Evolutionary conservation across 2,113 vertebrate genomes (phyloP).

Genomic region (Heterocephalus glaber): DNA sequence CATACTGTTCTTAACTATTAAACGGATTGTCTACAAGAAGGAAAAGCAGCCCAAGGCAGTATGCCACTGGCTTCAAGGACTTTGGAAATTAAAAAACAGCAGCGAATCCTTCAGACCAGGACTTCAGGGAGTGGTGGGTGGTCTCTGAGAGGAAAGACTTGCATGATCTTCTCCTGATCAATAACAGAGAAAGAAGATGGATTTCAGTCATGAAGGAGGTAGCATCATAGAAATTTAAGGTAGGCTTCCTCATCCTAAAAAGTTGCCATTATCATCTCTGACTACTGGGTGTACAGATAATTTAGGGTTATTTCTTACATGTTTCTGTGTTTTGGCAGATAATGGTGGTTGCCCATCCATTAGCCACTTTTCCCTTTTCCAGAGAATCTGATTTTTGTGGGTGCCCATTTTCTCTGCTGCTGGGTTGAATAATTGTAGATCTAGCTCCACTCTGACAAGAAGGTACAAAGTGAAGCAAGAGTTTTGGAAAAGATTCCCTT

Average conservation of each 20-base stretch:
- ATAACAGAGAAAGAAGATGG: conserved; percentile 11
- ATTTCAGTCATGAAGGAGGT: conserved; percentile 39
- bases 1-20: neutral
- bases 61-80: neutral
- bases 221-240: conserved; percentile 50
- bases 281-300: neutral
- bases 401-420: neutral
- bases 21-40: conserved; percentile 21
- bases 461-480: neutral
- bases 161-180: conserved; percentile 56
- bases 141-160: conserved; percentile 40
- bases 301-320: neutral
- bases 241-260: conserved; percentile 3
- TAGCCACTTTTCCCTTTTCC: neutral
- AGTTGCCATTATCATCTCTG: neutral
- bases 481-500: neutral
- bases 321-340: neutral
- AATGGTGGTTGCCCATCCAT: neutral
- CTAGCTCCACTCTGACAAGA: neutral
- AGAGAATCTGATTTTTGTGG: neutral
- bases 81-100: neutral
- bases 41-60: neutral
- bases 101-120: neutral
- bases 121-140: neutral
- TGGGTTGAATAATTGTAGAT: neutral